Base-by-base conservation (phyloP, 2,797 vertebrate species). In the Erethizon dorsatum region DNA sequence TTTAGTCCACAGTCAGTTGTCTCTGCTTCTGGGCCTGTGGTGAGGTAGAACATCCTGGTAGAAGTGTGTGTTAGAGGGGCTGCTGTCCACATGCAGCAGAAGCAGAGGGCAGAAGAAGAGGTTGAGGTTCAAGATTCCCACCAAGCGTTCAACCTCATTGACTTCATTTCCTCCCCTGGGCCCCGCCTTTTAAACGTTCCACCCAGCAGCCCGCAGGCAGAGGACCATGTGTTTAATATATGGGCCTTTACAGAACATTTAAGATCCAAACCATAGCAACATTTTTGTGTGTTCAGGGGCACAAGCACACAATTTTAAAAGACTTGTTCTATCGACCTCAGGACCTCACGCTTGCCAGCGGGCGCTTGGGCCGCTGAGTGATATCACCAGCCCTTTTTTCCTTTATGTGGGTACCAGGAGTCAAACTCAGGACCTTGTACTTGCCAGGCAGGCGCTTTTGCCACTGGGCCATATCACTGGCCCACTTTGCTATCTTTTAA, bases 401-500 rank as follows among this genome's bases (percentile, higher is more conserved):
- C 37, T 41, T 41, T 41, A 41, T 41, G 37, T 41, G 37, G 37
- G 37, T 41, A 41, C 37, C 37, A 41, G 37, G 37, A 41, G 37
- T 41, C 37, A 41, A 41, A 41, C 37, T 41, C 37, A 41, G 37
- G 37, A 41, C 37, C 37, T 41, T 41, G 37, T 41, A 41, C 37
- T 41, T 41, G 37, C 37, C 37, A 41, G 37, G 37, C 37, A 41
- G 37, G 37, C 37, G 37, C 37, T 41, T 41, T 41, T 41, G 37
- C 37, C 37, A 41, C 37, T 41, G 37, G 37, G 37, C 37, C 37
- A 41, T 41, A 41, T 41, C 37, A 41, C 37, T 41, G 37, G 37
- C 37, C 37, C 37, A 41, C 14, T 91, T 87, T 65, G 8, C 45
- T 82, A 2, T 83, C n/a, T 71, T 96, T 87, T 91, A 41, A 56